Evolutionary conservation across 2,888 invertebrate genomes (phyloP).

Genomic region (Slavum lentiscoides): DNA sequence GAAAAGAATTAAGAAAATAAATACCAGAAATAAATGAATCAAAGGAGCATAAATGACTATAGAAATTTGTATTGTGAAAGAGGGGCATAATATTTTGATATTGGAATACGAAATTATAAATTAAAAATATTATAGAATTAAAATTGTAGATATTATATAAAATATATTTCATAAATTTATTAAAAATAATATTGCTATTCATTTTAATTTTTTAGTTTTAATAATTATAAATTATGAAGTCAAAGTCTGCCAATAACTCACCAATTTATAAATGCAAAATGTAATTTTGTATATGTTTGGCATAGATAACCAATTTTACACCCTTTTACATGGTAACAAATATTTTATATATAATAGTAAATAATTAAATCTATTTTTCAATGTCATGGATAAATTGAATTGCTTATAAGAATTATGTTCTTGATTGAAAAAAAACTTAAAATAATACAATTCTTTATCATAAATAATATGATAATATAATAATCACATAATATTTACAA

Average conservation of each 20-base stretch:
- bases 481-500: no score
- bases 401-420: not conserved
- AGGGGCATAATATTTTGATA: not conserved
- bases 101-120: not conserved
- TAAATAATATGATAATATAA: no score
- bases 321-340: slow-evolving; percentile 11
- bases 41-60: no score
- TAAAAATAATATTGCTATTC: not conserved
- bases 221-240: not conserved
- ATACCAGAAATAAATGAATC: no score
- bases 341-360: not conserved
- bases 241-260: not conserved
- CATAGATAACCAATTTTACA: not conserved
- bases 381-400: not conserved
- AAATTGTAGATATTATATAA: no score
- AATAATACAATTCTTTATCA: no score
- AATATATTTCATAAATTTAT: no score
- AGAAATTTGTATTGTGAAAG: no score
- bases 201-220: not conserved
- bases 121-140: not conserved
- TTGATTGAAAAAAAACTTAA: not conserved
- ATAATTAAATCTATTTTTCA: not conserved
- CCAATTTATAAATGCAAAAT: not conserved
- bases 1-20: no score
- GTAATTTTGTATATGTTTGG: not conserved